Percentiles rank a stretch among this genome's conserved stretches.
phyloP scores from a whole-genome alignment of 2,113 vertebrate genomes.

The Rallus limicola region DNA sequence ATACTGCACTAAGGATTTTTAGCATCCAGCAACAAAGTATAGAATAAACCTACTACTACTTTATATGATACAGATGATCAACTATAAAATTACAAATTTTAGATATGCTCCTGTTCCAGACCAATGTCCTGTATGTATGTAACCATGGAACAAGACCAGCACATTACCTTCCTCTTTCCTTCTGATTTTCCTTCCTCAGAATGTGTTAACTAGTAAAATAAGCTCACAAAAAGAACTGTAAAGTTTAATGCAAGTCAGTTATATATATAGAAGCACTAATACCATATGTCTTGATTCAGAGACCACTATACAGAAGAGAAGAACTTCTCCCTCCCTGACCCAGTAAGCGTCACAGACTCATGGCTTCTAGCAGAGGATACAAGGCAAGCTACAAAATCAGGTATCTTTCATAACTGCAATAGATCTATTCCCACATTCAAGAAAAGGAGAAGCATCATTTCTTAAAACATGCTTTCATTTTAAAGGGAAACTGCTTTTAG shows the following conservation, averaged over 20 bases:
- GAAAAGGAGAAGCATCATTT: background rate
- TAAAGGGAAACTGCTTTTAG: background rate
- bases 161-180: background rate
- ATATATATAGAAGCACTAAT: background rate
- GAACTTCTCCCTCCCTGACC: background rate
- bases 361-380: background rate
- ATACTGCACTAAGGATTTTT: background rate
- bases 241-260: background rate
- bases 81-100: background rate
- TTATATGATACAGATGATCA: background rate
- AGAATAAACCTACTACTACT: background rate
- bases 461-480: background rate
- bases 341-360: background rate
- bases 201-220: background rate
- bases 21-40: background rate
- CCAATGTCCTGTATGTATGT: rapidly evolving
- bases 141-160: background rate
- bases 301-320: background rate
- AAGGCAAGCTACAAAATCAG: background rate
- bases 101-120: background rate
- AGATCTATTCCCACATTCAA: background rate
- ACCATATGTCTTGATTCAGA: background rate
- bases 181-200: background rate
- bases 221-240: background rate
- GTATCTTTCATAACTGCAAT: background rate